phyloP scores from a whole-genome alignment of 2,113 vertebrate genomes.

The Tricholaema leucomelas region DNA sequence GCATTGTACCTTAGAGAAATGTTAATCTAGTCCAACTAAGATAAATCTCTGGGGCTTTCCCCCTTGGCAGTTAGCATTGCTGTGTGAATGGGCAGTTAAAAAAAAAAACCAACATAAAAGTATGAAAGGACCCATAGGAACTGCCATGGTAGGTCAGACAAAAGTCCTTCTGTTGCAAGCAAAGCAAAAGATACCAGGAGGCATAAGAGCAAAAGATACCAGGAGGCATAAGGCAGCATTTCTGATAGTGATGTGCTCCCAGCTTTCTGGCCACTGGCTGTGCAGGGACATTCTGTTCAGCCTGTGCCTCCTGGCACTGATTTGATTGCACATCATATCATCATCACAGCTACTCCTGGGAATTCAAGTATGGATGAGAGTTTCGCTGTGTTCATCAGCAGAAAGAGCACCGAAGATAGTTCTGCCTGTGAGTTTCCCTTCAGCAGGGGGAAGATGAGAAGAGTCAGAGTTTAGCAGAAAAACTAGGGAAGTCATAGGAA shows the following conservation, averaged over 20 bases:
- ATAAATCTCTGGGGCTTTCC: neutral
- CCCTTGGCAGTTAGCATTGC: neutral
- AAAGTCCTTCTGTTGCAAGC: neutral
- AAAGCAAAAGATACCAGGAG: neutral
- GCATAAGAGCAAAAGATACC: neutral
- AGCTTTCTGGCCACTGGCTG: neutral
- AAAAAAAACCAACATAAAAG: neutral
- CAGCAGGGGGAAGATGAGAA: neutral
- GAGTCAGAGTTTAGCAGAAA: neutral
- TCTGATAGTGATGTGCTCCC: neutral
- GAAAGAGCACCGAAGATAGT: neutral
- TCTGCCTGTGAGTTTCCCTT: neutral
- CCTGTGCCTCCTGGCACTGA: neutral
- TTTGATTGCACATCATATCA: neutral
- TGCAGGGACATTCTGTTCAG: neutral
- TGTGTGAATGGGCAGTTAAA: neutral
- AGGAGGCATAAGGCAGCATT: rapidly evolving
- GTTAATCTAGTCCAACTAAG: neutral
- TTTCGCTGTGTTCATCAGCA: neutral
- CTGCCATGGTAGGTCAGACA: neutral
- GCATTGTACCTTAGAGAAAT: neutral
- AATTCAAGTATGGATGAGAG: rapidly evolving
- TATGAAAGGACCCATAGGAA: neutral
- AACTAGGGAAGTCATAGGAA: neutral
- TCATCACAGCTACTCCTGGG: neutral